Conservation (phyloP, 2,888 invertebrate species). For the Perdita meconis region DNA sequence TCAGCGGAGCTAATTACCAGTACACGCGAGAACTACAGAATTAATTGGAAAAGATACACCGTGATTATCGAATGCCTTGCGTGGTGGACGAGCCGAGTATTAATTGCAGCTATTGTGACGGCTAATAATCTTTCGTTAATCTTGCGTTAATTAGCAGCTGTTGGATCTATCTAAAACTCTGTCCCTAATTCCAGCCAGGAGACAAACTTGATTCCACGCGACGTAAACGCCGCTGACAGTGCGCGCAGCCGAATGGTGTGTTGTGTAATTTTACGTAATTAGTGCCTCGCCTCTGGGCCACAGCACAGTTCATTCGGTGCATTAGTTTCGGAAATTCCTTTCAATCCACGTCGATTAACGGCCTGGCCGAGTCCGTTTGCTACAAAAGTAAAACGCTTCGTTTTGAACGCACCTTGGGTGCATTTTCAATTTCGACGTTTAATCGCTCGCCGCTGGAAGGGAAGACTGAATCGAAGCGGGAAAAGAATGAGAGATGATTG, state of each 20-base stretch:
- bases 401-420: no score
- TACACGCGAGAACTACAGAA: background rate
- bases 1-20: slow-evolving; percentile 15
- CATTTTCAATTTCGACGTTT: no score
- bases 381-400: slow-evolving; percentile 11
- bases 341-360: slow-evolving; percentile 12
- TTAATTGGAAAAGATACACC: slow-evolving; percentile 26
- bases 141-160: slow-evolving; percentile 65
- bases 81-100: slow-evolving; percentile 16
- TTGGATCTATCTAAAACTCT: slow-evolving; percentile 21
- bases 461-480: background rate
- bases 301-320: slow-evolving; percentile 25
- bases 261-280: slow-evolving; percentile 63
- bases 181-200: slow-evolving; percentile 30
- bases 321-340: slow-evolving; percentile 36
- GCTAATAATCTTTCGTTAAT: slow-evolving; percentile 69
- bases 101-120: slow-evolving; percentile 56
- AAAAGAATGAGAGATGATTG: background rate
- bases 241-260: slow-evolving; percentile 20
- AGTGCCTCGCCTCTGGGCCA: slow-evolving; percentile 44
- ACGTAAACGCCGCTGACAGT: slow-evolving; percentile 55
- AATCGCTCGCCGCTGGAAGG: background rate
- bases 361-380: background rate
- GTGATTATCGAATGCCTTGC: slow-evolving; percentile 15
- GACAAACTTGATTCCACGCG: slow-evolving; percentile 42